Evolutionary conservation across 2,888 invertebrate species (phyloP).

Genomic region (Scaeva pyrastri): DNA sequence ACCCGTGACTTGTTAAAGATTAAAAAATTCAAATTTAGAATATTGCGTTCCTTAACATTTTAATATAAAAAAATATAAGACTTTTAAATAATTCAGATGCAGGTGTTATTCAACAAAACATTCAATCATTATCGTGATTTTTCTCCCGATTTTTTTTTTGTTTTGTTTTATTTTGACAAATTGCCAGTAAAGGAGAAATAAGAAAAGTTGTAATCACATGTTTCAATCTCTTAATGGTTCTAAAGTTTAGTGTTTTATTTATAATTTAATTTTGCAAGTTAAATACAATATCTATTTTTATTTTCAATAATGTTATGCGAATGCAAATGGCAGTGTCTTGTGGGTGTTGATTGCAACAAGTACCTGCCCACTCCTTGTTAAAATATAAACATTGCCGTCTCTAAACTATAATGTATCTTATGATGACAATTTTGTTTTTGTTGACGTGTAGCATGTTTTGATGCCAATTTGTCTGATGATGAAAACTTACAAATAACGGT

Average conservation of each 20-base stretch:
- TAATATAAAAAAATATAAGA: neutral
- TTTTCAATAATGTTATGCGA: neutral
- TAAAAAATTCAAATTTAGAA: neutral
- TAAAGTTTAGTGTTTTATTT: neutral
- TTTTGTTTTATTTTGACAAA: neutral
- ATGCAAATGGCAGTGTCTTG: neutral
- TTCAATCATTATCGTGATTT: neutral
- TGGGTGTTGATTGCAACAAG: neutral
- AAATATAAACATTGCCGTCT: neutral
- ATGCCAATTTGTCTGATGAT: slow-evolving; percentile 1
- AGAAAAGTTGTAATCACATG: neutral
- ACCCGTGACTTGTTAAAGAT: no score
- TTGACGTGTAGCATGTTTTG: neutral
- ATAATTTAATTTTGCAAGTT: neutral
- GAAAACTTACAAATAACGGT: neutral
- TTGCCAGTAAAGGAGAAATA: neutral
- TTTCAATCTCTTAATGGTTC: neutral
- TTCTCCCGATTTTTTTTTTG: neutral
- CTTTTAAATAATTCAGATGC: neutral
- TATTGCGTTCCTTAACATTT: no score
- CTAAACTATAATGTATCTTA: neutral
- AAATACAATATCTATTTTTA: neutral
- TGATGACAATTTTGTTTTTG: neutral
- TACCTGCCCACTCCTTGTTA: neutral
- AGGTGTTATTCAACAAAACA: neutral